A percentile compares a stretch with the other conserved stretches of the same genome.
These are phyloP conservation scores for Calosoma granatense DNA, from an alignment of 1,140 invertebrate genomes.

Conservation along the genomic window DNA sequence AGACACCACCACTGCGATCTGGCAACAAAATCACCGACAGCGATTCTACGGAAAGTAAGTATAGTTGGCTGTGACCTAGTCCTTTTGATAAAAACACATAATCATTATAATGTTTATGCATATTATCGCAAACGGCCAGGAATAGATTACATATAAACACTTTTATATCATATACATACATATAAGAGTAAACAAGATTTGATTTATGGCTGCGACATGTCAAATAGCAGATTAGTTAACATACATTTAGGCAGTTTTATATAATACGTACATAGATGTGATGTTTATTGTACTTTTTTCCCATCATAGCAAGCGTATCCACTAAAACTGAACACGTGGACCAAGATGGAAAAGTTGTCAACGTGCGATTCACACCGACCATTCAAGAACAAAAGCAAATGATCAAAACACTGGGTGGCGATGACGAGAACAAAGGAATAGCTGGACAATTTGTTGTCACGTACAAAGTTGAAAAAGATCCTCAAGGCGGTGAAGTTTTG, in stretches of 20 bases:
- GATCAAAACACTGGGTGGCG: slow-evolving; percentile 21
- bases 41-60: slow-evolving; percentile 36
- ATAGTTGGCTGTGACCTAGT: no score
- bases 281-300: slow-evolving; percentile 5
- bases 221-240: neutral
- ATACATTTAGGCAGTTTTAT: neutral
- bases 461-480: slow-evolving; percentile 47
- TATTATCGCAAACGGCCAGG: slow-evolving; percentile 8
- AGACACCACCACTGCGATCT: slow-evolving; percentile 46
- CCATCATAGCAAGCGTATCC: slow-evolving; percentile 21
- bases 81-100: neutral
- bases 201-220: no score
- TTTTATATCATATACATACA: no score
- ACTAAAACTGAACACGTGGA: slow-evolving; percentile 20
- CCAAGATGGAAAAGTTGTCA: slow-evolving; percentile 19
- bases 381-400: slow-evolving; percentile 37
- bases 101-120: neutral
- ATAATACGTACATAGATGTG: neutral
- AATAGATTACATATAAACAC: slow-evolving; percentile 20
- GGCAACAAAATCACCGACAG: slow-evolving; percentile 45
- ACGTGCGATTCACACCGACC: slow-evolving; percentile 36
- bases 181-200: no score
- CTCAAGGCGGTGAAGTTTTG: slow-evolving; percentile 43
- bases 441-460: slow-evolving; percentile 52
- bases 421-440: slow-evolving; percentile 37